Conservation (phyloP, 1,140 invertebrate species). For the Drosophila fuyamai region DNA sequence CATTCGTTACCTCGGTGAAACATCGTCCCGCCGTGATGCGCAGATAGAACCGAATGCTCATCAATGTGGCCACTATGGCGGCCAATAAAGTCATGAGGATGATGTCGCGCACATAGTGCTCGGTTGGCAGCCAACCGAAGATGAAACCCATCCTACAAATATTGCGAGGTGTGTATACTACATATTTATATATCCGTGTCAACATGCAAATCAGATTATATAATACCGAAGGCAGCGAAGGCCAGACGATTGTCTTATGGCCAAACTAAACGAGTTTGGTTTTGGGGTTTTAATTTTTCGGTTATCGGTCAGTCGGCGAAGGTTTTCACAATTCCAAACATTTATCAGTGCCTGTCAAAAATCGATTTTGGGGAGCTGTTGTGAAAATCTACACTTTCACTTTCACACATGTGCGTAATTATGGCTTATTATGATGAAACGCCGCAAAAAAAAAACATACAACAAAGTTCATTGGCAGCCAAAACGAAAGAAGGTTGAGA, state of each 20-base stretch:
- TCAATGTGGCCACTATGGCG: slow-evolving; percentile 72
- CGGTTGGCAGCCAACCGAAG: slow-evolving; percentile 75
- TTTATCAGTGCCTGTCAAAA: slow-evolving; percentile 43
- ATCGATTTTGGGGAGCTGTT: slow-evolving; percentile 41
- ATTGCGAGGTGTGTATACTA: slow-evolving; percentile 44
- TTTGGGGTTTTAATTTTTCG: slow-evolving; percentile 33
- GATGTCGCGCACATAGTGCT: slow-evolving; percentile 77
- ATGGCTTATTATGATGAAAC: slow-evolving; percentile 70
- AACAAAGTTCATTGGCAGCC: slow-evolving; percentile 69
- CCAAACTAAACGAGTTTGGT: slow-evolving; percentile 60
- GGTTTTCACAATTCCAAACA: slow-evolving; percentile 36
- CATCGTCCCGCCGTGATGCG: slow-evolving; percentile 80
- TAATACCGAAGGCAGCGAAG: slow-evolving; percentile 38
- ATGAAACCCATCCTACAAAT: slow-evolving; percentile 81
- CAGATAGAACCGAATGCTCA: slow-evolving; percentile 83
- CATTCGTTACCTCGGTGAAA: slow-evolving; percentile 75
- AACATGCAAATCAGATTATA: slow-evolving; percentile 73
- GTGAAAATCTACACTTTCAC: slow-evolving; percentile 68
- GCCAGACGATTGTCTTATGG: slow-evolving; percentile 27
- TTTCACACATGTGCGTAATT: slow-evolving; percentile 55
- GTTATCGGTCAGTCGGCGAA: slow-evolving; percentile 27
- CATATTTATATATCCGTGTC: slow-evolving; percentile 31
- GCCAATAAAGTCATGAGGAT: slow-evolving; percentile 63
- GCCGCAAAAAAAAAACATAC: slow-evolving; percentile 24
- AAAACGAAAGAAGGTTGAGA: slow-evolving; percentile 28